Percentiles rank a stretch among this genome's conserved stretches.
phyloP scores from a whole-genome alignment of 2,113 vertebrate species.

The Malurus elegans region DNA sequence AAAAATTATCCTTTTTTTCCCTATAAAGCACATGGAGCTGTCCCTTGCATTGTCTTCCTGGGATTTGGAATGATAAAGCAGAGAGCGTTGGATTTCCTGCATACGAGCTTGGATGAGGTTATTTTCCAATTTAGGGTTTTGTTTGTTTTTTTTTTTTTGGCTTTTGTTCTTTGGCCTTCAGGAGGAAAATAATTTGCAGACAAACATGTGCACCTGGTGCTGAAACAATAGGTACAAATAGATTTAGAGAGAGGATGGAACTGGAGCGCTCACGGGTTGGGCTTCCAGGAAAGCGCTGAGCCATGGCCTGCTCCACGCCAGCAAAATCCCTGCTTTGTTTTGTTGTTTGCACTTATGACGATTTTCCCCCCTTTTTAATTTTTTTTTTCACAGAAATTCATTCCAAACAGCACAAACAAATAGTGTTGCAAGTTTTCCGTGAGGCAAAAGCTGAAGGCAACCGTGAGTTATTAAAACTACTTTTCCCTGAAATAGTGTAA shows the following conservation, averaged over 20 bases:
- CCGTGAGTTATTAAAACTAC: fast-evolving
- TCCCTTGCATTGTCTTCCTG: background rate
- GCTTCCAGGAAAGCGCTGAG: constrained; percentile 59
- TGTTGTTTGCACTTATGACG: background rate
- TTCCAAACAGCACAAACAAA: background rate
- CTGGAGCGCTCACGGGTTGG: background rate
- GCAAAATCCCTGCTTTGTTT: background rate
- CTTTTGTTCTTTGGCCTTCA: constrained; percentile 59
- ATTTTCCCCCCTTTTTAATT: background rate
- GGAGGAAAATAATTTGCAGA: constrained; percentile 57
- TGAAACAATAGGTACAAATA: constrained; percentile 57
- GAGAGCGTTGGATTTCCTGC: constrained; percentile 37
- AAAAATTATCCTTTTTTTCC: background rate
- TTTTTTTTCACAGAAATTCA: background rate
- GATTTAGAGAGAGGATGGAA: constrained; percentile 15
- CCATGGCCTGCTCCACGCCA: background rate
- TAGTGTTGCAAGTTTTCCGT: background rate
- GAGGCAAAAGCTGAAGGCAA: background rate
- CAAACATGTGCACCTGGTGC: constrained; percentile 66
- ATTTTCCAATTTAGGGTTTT: constrained; percentile 18
- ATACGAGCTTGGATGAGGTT: constrained; percentile 22
- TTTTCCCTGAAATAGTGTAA: background rate
- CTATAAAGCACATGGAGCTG: background rate
- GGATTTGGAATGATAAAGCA: background rate
- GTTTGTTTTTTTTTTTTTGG: background rate